phyloP scores from a whole-genome alignment of 2,797 vertebrate genomes.

The Petrocephalus sullivani region DNA sequence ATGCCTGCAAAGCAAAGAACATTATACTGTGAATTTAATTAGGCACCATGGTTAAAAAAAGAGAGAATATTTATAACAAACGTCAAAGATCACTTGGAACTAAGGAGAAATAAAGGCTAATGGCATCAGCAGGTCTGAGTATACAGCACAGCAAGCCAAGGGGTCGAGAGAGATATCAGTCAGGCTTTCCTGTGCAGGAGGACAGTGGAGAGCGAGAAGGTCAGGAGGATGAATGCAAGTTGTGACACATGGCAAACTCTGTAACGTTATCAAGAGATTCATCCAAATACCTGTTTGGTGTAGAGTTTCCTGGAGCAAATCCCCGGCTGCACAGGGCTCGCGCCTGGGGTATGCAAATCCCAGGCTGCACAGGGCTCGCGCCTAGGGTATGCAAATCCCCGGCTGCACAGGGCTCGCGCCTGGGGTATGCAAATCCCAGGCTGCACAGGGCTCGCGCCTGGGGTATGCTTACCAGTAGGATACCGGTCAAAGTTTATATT shows the following conservation, averaged over 20 bases:
- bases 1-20: neutral
- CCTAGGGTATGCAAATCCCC: no score
- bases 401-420: no score
- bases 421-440: neutral
- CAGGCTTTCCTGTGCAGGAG: neutral
- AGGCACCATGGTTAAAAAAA: neutral
- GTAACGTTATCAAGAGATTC: neutral
- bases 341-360: no score
- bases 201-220: neutral
- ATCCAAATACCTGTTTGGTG: neutral
- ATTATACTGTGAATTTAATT: neutral
- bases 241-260: neutral
- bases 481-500: neutral
- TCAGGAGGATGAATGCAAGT: neutral
- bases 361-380: no score
- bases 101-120: neutral
- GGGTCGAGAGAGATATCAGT: neutral
- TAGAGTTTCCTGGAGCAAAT: neutral
- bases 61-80: neutral
- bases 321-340: neutral
- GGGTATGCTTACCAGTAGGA: neutral
- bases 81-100: neutral
- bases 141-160: neutral
- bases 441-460: neutral
- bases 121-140: neutral